Evolutionary conservation across 2,888 invertebrate species (phyloP).

Genomic region (Acleris sparsana): DNA sequence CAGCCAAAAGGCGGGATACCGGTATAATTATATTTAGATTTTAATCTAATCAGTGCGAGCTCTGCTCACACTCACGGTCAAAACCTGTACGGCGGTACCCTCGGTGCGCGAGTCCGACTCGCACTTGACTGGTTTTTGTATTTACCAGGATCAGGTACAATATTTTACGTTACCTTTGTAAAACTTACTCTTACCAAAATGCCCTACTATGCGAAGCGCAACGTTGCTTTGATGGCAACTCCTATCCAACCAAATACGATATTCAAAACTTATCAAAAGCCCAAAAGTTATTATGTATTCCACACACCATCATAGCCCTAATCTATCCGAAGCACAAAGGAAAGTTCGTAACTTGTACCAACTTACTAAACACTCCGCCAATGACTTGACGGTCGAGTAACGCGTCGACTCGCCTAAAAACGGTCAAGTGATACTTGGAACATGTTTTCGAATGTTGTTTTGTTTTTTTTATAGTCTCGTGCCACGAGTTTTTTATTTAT

Average conservation of each 20-base stretch:
- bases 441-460: conserved; percentile 26
- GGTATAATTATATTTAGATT: no score
- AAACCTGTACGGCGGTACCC: no score
- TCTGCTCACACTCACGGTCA: no score
- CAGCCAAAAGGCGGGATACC: no score
- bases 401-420: conserved; percentile 33
- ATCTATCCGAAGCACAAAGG: conserved; percentile 21
- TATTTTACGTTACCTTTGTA: no score
- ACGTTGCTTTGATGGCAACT: not conserved
- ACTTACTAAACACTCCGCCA: conserved; percentile 20
- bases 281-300: conserved; percentile 29
- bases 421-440: conserved; percentile 34
- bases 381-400: conserved; percentile 17
- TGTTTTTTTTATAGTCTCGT: not conserved
- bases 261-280: conserved; percentile 11
- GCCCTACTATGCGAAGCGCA: no score
- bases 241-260: conserved; percentile 4
- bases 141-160: no score
- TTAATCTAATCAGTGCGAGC: no score
- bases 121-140: no score
- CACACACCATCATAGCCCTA: conserved; percentile 5
- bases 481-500: not conserved
- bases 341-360: conserved; percentile 29
- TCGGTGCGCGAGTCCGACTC: no score
- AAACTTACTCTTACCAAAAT: no score